Evolutionary conservation across 2,113 vertebrate genomes (phyloP).

Genomic region (Pseudopipra pipra): DNA sequence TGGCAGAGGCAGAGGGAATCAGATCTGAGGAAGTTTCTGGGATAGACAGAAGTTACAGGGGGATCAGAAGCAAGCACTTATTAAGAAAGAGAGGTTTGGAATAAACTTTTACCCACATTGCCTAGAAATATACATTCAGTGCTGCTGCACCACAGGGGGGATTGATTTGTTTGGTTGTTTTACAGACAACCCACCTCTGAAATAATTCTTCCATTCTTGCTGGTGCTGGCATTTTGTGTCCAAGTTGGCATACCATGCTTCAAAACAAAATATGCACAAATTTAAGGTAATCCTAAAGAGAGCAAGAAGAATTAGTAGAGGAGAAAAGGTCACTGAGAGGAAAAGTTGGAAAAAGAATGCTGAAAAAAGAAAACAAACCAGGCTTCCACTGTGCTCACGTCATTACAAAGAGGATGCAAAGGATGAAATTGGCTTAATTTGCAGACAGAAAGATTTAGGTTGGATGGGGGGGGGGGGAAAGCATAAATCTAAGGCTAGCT

Average conservation of each 20-base stretch:
- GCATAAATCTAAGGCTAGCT: background rate
- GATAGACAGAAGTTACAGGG: background rate
- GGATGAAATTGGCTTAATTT: conserved; percentile 45
- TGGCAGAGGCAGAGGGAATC: background rate
- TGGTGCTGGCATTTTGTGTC: background rate
- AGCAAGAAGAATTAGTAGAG: background rate
- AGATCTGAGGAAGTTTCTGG: background rate
- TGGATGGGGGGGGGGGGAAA: background rate
- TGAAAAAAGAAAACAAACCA: background rate
- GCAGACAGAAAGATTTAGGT: conserved; percentile 43
- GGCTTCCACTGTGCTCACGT: background rate
- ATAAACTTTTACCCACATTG: background rate
- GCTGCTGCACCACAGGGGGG: background rate
- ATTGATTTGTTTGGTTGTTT: background rate
- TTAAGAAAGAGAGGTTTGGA: background rate
- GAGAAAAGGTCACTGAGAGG: background rate
- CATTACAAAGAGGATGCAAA: conserved; percentile 41
- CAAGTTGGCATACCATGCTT: background rate
- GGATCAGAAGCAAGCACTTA: background rate
- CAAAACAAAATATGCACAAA: background rate
- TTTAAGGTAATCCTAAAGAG: background rate
- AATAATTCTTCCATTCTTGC: conserved; percentile 22
- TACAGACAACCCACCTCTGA: background rate
- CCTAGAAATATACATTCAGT: background rate
- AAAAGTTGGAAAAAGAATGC: background rate